Base-by-base conservation (phyloP, 2,888 invertebrate genomes). In the Pachliopta kotzebuea region DNA sequence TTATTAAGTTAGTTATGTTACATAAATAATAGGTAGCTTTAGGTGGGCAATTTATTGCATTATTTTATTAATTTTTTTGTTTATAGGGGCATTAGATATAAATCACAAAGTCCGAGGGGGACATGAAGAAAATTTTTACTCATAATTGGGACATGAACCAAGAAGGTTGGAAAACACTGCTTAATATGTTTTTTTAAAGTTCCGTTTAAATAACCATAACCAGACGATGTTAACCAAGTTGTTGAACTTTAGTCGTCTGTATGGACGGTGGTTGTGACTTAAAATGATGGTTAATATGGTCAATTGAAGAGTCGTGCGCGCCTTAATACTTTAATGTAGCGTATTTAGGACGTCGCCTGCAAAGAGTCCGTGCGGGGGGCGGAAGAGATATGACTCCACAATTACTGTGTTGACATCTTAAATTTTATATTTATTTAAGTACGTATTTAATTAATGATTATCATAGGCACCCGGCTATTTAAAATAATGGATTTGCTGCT, bases 221-320 rank as follows among this genome's bases (percentile, higher is more conserved):
- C 14, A 26, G 66, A 56, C n/a, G 68, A 45, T 67, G 50, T 55
- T 68, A 63, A 53, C 59, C 49, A 26, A 60, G 67, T 66, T 9
- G 65, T 61, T 62, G 56, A 26, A 62, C 60, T 65, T 69, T 11
- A 67, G n/a, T 37, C 54, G 60, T 62, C 49, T 17, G 52, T 26
- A 49, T 21, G 52, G 50, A 60, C 65, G 52, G 57, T 26, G 58
- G 45, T 64, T 37, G 50, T 63, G 62, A 66, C 50, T 61, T 54
- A 50, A 50, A 76, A 73, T 69, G 69, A 70, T 65, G 71, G 76
- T 84, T 89, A 90, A 89, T 89, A 80, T 76, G 85, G 81, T 89
- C 88, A 90, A 90, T 89, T 89, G 90, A 77, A 65, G 73, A 72
- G 80, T 75, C 84, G 81, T 76, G 81, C 77, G 83, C 81, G 74